These are phyloP conservation scores for Carposina sasakii DNA, from an alignment of 1,140 invertebrate genomes.

Conservation along the genomic window DNA sequence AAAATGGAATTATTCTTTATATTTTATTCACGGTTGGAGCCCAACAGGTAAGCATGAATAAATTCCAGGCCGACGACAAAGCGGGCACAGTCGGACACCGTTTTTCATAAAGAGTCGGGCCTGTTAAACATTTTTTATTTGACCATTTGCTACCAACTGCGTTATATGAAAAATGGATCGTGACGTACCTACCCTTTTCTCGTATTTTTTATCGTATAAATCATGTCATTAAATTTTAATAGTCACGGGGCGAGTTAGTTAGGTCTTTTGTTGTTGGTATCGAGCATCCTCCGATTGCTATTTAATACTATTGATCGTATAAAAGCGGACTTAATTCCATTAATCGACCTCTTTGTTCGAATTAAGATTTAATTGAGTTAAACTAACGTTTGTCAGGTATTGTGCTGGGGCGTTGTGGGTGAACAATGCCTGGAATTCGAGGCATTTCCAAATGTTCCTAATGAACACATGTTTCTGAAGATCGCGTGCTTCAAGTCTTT, in stretches of 20 bases:
- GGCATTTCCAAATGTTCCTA: slow-evolving; percentile 54
- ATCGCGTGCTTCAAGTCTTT: slow-evolving; percentile 42
- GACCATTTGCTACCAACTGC: slow-evolving; percentile 72
- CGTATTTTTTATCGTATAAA: slow-evolving; percentile 65
- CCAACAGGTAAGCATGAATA: slow-evolving; percentile 68
- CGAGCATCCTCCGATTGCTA: slow-evolving; percentile 62
- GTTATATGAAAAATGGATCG: slow-evolving; percentile 72
- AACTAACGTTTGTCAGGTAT: slow-evolving; percentile 40
- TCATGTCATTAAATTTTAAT: slow-evolving; percentile 73
- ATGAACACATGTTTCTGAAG: slow-evolving; percentile 52
- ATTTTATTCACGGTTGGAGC: slow-evolving; percentile 66
- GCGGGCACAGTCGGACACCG: slow-evolving; percentile 49
- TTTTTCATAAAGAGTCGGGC: slow-evolving; percentile 70
- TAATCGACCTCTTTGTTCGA: slow-evolving; percentile 68
- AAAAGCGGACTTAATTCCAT: slow-evolving; percentile 71
- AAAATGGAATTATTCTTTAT: slow-evolving; percentile 70
- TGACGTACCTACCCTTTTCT: slow-evolving; percentile 72
- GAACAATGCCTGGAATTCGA: slow-evolving; percentile 57
- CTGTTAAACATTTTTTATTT: slow-evolving; percentile 70
- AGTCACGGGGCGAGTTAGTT: slow-evolving; percentile 67
- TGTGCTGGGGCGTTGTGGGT: slow-evolving; percentile 39
- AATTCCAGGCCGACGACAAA: slow-evolving; percentile 67
- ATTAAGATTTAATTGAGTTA: slow-evolving; percentile 71
- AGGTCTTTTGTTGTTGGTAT: slow-evolving; percentile 62
- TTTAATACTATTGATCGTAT: slow-evolving; percentile 65